Base-by-base conservation (phyloP, 2,888 invertebrate species). In the Cacoxenus indagator region DNA sequence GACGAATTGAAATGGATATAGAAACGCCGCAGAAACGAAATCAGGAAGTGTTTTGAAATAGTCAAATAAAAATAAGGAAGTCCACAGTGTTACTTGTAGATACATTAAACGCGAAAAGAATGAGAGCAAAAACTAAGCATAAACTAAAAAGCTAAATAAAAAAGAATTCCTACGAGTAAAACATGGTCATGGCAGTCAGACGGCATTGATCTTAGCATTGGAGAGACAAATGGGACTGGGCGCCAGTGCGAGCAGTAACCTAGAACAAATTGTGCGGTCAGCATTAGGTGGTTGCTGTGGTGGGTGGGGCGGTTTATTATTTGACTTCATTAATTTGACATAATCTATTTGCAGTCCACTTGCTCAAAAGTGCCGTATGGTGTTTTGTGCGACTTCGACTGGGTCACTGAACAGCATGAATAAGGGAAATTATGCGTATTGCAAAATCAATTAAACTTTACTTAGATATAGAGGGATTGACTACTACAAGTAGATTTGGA, bases 181-280 rank as follows among this genome's bases (percentile, higher is more conserved):
- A 31, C 19, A 54, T 73, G 64, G 29, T 55, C 71, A 71, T 69
- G 73, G 74, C 74, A 78, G 11, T 22, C 43, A 37, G 29, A 9
- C 81, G 80, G 80, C 80, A 81, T 81, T 81, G 80, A 81, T 81
- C 80, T 81, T 81, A 81, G 80, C 83, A 80, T 80, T 80, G 81
- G 37, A 37, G 37, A n/a, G 31, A 31, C 31, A 31, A 9, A 31
- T 9, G 9, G 31, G 6, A 31, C n/a, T 8, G 31, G 72, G 75
- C 72, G 67, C 43, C 55, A 55, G 65, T 1, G 37, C 37, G 37
- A 11, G 37, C 37, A 37, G 37, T 37, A 37, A 37, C 37, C 37
- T 37, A 8, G 37, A 37, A 8, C 37, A 37, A 4, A 55, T n/a
- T 26, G 78, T 78, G 76, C 76, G 72, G 75, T 73, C 71, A 77